Base-by-base conservation (phyloP, 2,113 vertebrate genomes). In the Epinephelus fuscoguttatus region DNA sequence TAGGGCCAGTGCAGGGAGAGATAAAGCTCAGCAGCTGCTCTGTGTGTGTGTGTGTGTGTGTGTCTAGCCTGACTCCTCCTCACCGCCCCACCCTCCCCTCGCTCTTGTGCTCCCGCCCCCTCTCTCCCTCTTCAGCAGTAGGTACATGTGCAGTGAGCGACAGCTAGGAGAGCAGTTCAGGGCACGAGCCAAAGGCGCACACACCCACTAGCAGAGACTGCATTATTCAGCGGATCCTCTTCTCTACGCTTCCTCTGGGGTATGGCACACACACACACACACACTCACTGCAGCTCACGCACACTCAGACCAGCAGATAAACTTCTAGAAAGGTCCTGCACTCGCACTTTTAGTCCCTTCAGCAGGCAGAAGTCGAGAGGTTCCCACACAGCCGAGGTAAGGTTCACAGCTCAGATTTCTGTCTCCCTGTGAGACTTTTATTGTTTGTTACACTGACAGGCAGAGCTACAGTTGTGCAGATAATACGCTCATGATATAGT, bases 151-250 rank as follows among this genome's bases (percentile, higher is more conserved):
- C 81, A 90, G 91, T 78, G 88, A 92, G 89, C 81, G 69, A 83
- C 88, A 75, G 90, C 84, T 62, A 86, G 81, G 78, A 92, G 88
- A 89, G 80, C 84, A 94, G 86, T 92, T 81, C 81, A 91, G 89
- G 92, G 85, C 92, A 57, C 83, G 74, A 93, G 91, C 91, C 94
- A 93, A 91, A 91, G 87, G 66, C 84, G 6, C 81, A 84, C 90
- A 91, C 93, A 92, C 86, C 81, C 88, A 91, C 86, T 61, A 85
- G 74, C 78, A 74, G 78, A 84, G 80, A 64, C 89, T 87, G 82
- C 79, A 60, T 83, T 84, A 60, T 84, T 87, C 57, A 75, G 56
- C 89, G 69, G 80, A 88, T 79, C 84, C 70, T 77, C 80, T 76
- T 69, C 84, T 67, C 78, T 73, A 49, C 76, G 2, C 70, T 85